A percentile compares a stretch with the other conserved stretches of the same genome.
Evolutionary conservation across 64 coral and sea anemone species (phyloP).

Genomic region (Montipora efflorescens): DNA sequence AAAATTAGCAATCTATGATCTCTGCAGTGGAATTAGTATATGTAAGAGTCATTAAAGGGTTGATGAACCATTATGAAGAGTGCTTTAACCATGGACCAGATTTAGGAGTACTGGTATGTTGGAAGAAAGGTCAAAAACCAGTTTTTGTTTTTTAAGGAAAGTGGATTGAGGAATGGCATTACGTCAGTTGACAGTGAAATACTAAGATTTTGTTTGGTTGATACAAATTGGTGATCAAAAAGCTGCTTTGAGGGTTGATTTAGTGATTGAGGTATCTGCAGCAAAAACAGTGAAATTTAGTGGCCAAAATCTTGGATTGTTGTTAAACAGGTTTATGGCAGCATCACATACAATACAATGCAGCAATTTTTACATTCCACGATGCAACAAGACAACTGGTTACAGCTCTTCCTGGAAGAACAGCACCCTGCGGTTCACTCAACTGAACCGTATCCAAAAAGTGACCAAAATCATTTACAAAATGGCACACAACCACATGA

Average conservation of each 20-base stretch:
- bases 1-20: no score
- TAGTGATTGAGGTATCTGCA: not conserved
- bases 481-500: not conserved
- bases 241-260: not conserved
- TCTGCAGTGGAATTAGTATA: no score
- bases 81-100: no score
- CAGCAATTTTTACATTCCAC: conserved; percentile 13
- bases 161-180: no score
- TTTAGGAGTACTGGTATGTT: no score
- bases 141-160: no score
- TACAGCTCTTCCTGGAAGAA: conserved; percentile 12
- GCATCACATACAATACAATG: not conserved
- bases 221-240: not conserved
- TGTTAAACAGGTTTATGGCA: conserved; percentile 12
- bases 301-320: conserved; percentile 4
- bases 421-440: not conserved
- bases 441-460: not conserved
- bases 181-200: no score
- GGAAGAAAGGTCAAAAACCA: no score
- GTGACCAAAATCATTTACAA: not conserved
- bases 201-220: not conserved
- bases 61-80: no score
- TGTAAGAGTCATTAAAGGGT: no score
- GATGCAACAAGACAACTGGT: conserved; percentile 12
- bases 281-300: not conserved